Evolutionary conservation across 2,888 invertebrate genomes (phyloP), one percentile per base, ranked within the genome.

Genomic region (Smittia sp.): DNA sequence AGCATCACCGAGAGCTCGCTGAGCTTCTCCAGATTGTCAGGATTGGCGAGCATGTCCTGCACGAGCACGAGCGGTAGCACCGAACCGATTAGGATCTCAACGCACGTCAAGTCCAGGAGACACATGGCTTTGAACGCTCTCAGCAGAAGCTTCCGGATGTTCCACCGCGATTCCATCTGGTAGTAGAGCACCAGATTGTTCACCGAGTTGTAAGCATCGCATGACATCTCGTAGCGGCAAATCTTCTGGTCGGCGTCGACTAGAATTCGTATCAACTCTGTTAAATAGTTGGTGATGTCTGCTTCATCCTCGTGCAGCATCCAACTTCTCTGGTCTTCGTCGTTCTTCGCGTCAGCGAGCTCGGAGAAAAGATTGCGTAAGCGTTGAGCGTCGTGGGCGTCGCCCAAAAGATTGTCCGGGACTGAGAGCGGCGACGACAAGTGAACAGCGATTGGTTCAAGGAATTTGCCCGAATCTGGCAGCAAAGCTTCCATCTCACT

Each of bases 291-390:
- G 75, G 90, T 89, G 79, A 97, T 96, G 77, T 92, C 90, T 75
- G 88, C 88, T 76, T 96, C 96, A 80, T 97, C 97, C 80, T 97
- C 96, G 80, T 96, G 93, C 32, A 97, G 84, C 81, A 94, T 93
- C 97, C 97, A 97, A 77, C 94, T 95, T 74, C 97, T 85, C 79
- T 98, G 97, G 79, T 98, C 96, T 0, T 95, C 93, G 80, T 97
- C 97, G 79, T 96, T 94, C 77, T 96, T 96, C 76, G 95, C 94
- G 75, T 90, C 91, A 1, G 92, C 92, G 76, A 97, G 83, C 76
- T 95, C 90, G 76, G 89, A 88, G 76, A 96, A 90, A 39, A 96
- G 91, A 63, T 91, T 88, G 81, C 91, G 89, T 80, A 97, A 86
- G 24, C 92, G 86, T 76, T 90, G 86, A 0, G 94, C 91, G 80